phyloP scores from a whole-genome alignment of 2,797 vertebrate genomes.

The Loris lydekkerianus region DNA sequence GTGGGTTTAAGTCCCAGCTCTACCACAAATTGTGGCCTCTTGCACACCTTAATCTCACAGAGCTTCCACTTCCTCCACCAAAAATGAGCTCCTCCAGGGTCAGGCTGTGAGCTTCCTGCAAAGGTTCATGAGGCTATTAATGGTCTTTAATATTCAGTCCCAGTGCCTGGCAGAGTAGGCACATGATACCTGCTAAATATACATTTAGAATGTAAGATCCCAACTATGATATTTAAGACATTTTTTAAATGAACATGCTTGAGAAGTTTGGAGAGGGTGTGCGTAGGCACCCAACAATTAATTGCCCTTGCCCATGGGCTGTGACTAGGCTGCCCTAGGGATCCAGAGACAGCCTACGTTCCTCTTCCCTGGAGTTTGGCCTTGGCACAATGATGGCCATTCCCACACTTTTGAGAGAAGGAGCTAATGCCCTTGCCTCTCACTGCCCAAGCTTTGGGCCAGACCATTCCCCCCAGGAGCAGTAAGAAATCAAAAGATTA shows the following conservation, averaged over 20 bases:
- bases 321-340: neutral
- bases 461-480: neutral
- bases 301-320: neutral
- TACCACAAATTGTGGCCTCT: neutral
- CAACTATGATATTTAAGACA: neutral
- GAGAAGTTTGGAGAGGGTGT: neutral
- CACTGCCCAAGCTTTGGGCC: neutral
- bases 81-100: neutral
- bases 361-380: neutral
- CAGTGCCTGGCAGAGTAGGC: neutral
- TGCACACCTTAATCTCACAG: neutral
- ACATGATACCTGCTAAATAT: neutral
- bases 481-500: neutral
- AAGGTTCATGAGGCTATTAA: neutral
- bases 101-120: neutral
- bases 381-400: neutral
- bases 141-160: neutral
- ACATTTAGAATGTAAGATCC: neutral
- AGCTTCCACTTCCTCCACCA: neutral
- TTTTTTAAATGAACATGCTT: accelerated
- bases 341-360: neutral
- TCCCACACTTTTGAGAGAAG: neutral
- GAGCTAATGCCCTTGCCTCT: neutral
- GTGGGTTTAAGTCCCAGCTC: neutral
- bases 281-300: neutral